Evolutionary conservation across 2,113 vertebrate species (phyloP).

Genomic region (Solea senegalensis): DNA sequence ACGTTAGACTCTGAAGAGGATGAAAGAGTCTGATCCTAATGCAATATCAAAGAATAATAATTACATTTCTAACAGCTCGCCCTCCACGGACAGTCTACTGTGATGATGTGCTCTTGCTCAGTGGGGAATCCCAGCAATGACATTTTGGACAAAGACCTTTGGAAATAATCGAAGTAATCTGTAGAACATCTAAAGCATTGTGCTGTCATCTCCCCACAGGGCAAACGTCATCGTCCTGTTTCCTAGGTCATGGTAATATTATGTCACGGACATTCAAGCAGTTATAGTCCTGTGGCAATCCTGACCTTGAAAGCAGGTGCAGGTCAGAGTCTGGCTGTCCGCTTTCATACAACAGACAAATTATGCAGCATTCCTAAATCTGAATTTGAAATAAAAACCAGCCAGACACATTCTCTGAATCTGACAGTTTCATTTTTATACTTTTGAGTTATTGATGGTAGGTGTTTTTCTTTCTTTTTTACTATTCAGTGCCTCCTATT

Average conservation of each 20-base stretch:
- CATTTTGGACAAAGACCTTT: constrained; percentile 45
- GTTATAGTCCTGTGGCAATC: constrained; percentile 42
- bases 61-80: constrained; percentile 53
- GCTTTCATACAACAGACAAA: constrained; percentile 37
- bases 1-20: constrained; percentile 42
- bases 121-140: constrained; percentile 24
- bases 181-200: constrained; percentile 28
- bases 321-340: neutral
- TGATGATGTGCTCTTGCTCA: constrained; percentile 23
- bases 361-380: constrained; percentile 27
- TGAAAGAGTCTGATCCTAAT: constrained; percentile 46
- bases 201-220: constrained; percentile 32
- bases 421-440: constrained; percentile 11
- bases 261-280: constrained; percentile 31
- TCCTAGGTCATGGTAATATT: constrained; percentile 40
- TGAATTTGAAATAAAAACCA: constrained; percentile 23
- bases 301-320: constrained; percentile 54
- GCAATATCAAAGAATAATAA: constrained; percentile 59
- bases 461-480: neutral
- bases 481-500: constrained; percentile 4
- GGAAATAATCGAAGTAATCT: constrained; percentile 36
- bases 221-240: constrained; percentile 25
- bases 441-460: neutral
- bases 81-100: constrained; percentile 49
- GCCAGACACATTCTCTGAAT: constrained; percentile 3